These are phyloP conservation scores for Nemopilema nomurai DNA, from an alignment of 30 jellyfish, hydroid and myxozoan genomes.

Conservation along the genomic window DNA sequence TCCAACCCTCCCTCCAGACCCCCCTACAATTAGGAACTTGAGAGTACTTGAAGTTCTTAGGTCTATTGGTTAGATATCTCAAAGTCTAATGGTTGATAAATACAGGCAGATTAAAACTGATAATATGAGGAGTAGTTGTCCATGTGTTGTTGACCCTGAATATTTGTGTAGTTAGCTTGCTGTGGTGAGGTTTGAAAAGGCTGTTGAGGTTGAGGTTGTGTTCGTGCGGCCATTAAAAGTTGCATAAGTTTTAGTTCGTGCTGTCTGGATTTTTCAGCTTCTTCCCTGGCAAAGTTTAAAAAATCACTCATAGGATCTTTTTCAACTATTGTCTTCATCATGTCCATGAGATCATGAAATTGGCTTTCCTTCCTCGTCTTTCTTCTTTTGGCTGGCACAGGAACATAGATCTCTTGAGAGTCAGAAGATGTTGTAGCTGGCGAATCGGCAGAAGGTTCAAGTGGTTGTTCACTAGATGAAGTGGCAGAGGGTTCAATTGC, in stretches of 20 bases:
- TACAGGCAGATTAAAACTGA: background rate
- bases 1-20: too few species aligned
- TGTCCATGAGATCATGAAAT: constrained; percentile 24
- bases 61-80: too few species aligned
- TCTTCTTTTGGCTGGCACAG: constrained; percentile 41
- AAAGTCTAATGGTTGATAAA: background rate
- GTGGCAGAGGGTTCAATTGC: constrained; percentile 43
- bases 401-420: background rate
- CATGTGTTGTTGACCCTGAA: constrained; percentile 31
- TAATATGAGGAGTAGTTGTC: constrained; percentile 24
- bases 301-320: constrained; percentile 33
- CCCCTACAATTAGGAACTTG: too few species aligned
- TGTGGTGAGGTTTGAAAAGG: constrained; percentile 4
- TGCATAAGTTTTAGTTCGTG: constrained; percentile 30
- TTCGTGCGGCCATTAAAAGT: constrained; percentile 20
- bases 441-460: background rate
- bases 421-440: background rate
- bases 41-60: background rate
- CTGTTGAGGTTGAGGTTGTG: too few species aligned
- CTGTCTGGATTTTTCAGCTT: constrained; percentile 26
- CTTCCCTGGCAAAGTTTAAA: constrained; percentile 25
- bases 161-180: constrained; percentile 13
- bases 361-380: constrained; percentile 27
- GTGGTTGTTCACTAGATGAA: background rate
- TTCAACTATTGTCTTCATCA: constrained; percentile 21